Percentiles rank a stretch among this genome's conserved stretches.
Conservation (phyloP, 2,888 invertebrate genomes). For the Drosophila austrosaltans region DNA sequence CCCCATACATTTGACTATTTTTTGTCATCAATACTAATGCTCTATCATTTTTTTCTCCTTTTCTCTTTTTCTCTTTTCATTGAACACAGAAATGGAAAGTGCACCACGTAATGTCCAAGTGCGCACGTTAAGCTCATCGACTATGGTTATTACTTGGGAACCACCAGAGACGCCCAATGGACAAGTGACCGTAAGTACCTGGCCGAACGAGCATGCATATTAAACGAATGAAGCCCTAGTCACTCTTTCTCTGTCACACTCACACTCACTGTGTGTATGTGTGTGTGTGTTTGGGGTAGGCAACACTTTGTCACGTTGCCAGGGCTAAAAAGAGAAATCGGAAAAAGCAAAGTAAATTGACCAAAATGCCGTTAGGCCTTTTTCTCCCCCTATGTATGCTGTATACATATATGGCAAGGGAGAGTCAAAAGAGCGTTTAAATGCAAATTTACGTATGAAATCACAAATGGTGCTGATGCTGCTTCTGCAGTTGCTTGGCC, state of each 20-base stretch:
- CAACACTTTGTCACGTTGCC: conserved; percentile 60
- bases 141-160: conserved; percentile 99
- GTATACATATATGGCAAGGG: neutral
- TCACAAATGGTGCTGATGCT: conserved; percentile 49
- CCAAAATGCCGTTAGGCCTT: conserved; percentile 52
- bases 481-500: conserved; percentile 48
- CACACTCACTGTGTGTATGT: neutral
- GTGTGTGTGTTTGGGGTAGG: conserved; percentile 24
- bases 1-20: neutral
- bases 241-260: neutral
- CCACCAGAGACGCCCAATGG: conserved; percentile 99
- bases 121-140: conserved; percentile 95
- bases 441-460: conserved; percentile 67
- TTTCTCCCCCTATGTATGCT: neutral
- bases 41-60: conserved; percentile 4
- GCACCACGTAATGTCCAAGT: conserved; percentile 97
- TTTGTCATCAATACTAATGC: conserved; percentile 34
- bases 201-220: conserved; percentile 54
- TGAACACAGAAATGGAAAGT: conserved; percentile 92
- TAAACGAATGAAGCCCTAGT: conserved; percentile 46
- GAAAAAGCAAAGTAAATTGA: conserved; percentile 36
- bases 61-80: conserved; percentile 14
- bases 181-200: conserved; percentile 93
- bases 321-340: conserved; percentile 14
- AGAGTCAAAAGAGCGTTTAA: conserved; percentile 46